Base-by-base conservation (phyloP, 1,140 invertebrate species). In the Lepidostoma basale region DNA sequence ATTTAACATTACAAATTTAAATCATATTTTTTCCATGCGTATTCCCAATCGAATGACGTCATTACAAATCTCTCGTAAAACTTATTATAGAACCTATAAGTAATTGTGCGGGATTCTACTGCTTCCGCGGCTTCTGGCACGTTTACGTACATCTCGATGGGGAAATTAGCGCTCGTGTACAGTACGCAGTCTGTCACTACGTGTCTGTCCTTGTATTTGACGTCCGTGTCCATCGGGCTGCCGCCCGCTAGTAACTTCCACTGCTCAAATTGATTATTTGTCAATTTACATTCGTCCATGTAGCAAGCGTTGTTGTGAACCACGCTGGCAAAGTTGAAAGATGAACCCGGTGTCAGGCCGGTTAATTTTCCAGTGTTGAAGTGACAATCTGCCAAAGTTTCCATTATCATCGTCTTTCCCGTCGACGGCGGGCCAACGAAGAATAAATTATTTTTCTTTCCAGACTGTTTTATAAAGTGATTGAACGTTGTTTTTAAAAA, bases 211-310 rank as follows among this genome's bases (percentile, higher is more conserved):
- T 75, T 74, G 28, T 75, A 75, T 73, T 76, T 76, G 0, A 76
- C 60, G 25, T 76, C 74, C 1, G 75, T 76, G 0, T 42, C 42
- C 73, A 75, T 74, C 8, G 65, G 65, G 18, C 56, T 33, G 47
- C 72, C 45, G 26, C 58, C 70, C 14, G 75, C 72, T 0, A 76
- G 16, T 10, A 74, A 26, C 47, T 76, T 76, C 74, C 74, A 76
- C 44, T 77, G 76, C 70, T 77, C 74, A 12, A 74, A 76, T 62
- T 77, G 75, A n/a, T 77, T 77, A 6, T 77, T 74, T 0, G 74
- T 77, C 9, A 76, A 52, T 44, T 76, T 77, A 22, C 76, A 75
- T 30, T 77, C 73, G 60, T 75, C 74, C 75, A 76, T 77, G 36
- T 74, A 76, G 58, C 73, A 75, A 1, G 74, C 75, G 58, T 75